Evolutionary conservation across 23 tunicate genomes (phyloP).

Genomic region (Diplosoma virens): DNA sequence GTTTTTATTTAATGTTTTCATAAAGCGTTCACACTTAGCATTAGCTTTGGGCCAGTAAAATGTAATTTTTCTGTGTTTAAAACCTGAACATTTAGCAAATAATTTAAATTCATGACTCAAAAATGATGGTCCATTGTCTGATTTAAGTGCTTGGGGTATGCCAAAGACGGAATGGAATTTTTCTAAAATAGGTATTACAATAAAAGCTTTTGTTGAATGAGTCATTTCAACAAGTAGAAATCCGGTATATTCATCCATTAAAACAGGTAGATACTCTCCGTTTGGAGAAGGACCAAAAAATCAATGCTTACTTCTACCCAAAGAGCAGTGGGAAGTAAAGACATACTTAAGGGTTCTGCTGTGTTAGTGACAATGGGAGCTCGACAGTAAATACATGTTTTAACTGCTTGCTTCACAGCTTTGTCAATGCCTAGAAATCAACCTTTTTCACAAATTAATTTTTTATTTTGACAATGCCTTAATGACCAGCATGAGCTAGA

Average conservation of each 20-base stretch:
- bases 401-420: neutral
- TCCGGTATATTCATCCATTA: neutral
- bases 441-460: neutral
- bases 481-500: neutral
- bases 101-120: neutral
- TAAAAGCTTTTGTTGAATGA: constrained; percentile 2
- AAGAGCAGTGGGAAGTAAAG: neutral
- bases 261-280: neutral
- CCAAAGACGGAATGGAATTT: neutral
- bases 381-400: too few relatives aligned
- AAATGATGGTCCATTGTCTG: neutral
- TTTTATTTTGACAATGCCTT: constrained; percentile 7
- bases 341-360: neutral
- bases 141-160: neutral
- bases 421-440: neutral
- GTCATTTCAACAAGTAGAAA: neutral
- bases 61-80: constrained; percentile 2
- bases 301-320: neutral
- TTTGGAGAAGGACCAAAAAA: constrained; percentile 2
- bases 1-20: neutral
- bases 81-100: neutral
- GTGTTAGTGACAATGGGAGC: neutral
- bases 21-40: neutral
- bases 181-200: neutral
- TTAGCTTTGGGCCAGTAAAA: neutral